Evolutionary conservation across 1,140 invertebrate genomes (phyloP).

Genomic region (Ephestia elutella): DNA sequence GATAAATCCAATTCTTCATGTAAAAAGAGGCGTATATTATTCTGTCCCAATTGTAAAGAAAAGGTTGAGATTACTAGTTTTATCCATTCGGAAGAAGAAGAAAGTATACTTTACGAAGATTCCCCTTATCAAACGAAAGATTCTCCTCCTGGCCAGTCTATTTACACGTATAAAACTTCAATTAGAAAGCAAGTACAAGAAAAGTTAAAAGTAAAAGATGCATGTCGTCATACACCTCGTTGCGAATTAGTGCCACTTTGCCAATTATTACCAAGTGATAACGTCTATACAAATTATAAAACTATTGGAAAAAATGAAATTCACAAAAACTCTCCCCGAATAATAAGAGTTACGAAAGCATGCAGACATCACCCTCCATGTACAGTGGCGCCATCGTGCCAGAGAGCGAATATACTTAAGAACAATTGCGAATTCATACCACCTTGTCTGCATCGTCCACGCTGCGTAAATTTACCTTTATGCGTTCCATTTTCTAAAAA

Average conservation of each 20-base stretch:
- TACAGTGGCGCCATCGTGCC: slow-evolving; percentile 57
- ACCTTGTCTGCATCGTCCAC: slow-evolving; percentile 54
- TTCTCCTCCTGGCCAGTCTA: neutral
- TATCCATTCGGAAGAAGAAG: slow-evolving; percentile 37
- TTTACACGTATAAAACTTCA: neutral
- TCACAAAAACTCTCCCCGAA: slow-evolving; percentile 30
- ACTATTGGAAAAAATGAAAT: slow-evolving; percentile 21
- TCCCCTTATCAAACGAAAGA: neutral
- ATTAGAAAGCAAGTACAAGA: neutral
- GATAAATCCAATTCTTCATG: slow-evolving; percentile 21
- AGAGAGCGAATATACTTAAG: slow-evolving; percentile 49
- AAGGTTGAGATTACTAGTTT: slow-evolving; percentile 39
- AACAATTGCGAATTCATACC: slow-evolving; percentile 60
- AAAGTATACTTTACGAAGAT: slow-evolving; percentile 28
- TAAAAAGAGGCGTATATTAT: slow-evolving; percentile 33
- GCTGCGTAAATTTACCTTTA: slow-evolving; percentile 57
- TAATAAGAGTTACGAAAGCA: slow-evolving; percentile 58
- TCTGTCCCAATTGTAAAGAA: slow-evolving; percentile 57
- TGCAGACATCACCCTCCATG: slow-evolving; percentile 63
- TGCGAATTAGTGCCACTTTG: slow-evolving; percentile 55
- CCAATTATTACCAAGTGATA: slow-evolving; percentile 45
- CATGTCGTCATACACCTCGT: slow-evolving; percentile 45
- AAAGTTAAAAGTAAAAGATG: slow-evolving; percentile 25
- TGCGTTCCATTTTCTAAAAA: slow-evolving; percentile 51
- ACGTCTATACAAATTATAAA: slow-evolving; percentile 31